Evolutionary conservation across 2,797 vertebrate genomes (phyloP), one percentile per base, ranked within the genome.

Genomic region (Girardinus metallicus): DNA sequence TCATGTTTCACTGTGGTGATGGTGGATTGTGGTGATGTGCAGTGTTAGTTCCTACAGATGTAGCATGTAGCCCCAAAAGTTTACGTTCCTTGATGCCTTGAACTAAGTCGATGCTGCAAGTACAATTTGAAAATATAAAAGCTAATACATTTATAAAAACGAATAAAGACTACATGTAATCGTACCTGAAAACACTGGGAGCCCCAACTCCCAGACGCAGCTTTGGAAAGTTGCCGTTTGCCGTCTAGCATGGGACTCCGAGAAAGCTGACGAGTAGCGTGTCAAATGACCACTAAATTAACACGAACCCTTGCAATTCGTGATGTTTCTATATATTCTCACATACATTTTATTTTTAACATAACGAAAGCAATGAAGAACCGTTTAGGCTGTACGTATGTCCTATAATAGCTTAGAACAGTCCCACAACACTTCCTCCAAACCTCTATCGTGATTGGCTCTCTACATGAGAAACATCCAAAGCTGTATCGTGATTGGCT

Each of bases 341-440:
- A 43, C 4, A 39, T 12, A 34, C 13, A 41, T 68, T 68, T 3
- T 36, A 64, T 18, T 64, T 18, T 39, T 11, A 41, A 68, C 26
- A 70, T 43, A 31, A 23, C 21, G 21, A 53, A 13, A 36, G 47
- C 29, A 34, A 39, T 2, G 2, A 3, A 7, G 3, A n/a, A 18
- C 12, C 39, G 0, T 10, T 12, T 77, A 39, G 39, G 5, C 3
- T 0, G 23, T n/a, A 43, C 1, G 75, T 11, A 78, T 31, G 8
- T 1, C 0, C 53, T 73, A 46, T 36, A 70, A 44, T 73, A 31
- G 29, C 70, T 75, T 46, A 11, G 16, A 68, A 74, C 47, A 31
- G 47, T 23, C 3, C 11, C 6, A 3, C 11, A 49, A 1, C 5
- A 88, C 82, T 91, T 93, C 91, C 92, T 36, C 53, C 72, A 80